Conservation (phyloP, 1,140 invertebrate species). For the Cheumatopsyche charites region DNA sequence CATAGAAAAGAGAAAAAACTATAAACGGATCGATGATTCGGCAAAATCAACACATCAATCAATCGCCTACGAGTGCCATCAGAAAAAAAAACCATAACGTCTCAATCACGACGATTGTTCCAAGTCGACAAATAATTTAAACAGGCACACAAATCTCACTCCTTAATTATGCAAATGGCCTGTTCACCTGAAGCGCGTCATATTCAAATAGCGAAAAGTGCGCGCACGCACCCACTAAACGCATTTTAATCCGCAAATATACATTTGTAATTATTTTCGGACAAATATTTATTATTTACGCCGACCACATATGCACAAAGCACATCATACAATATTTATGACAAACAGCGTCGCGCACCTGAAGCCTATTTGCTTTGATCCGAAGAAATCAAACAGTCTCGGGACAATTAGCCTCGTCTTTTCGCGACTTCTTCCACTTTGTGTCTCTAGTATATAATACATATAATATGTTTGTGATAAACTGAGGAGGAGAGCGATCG, state of each 20-base stretch:
- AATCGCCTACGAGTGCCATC: no score
- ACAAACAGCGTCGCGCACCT: constrained; percentile 42
- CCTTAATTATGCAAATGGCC: no score
- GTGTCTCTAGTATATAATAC: no score
- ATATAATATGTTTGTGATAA: constrained; percentile 20
- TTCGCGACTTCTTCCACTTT: no score
- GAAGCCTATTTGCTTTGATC: constrained; percentile 43
- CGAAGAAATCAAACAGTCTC: constrained; percentile 42
- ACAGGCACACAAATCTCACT: no score
- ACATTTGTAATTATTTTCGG: constrained; percentile 44
- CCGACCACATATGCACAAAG: neutral
- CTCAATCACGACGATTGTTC: no score
- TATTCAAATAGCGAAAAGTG: neutral
- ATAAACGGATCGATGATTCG: no score
- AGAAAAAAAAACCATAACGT: no score
- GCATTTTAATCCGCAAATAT: constrained; percentile 32
- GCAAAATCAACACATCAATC: no score
- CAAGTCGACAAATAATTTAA: no score
- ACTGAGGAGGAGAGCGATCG: constrained; percentile 38
- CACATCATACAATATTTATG: constrained; percentile 29
- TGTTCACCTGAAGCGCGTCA: no score
- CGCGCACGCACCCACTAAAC: neutral
- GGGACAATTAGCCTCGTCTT: neutral
- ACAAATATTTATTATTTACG: constrained; percentile 46
- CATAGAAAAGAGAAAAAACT: no score